Percentiles rank a stretch among this genome's conserved stretches.
Evolutionary conservation across 2,888 invertebrate genomes (phyloP).

Genomic region (Euzophera pinguis): DNA sequence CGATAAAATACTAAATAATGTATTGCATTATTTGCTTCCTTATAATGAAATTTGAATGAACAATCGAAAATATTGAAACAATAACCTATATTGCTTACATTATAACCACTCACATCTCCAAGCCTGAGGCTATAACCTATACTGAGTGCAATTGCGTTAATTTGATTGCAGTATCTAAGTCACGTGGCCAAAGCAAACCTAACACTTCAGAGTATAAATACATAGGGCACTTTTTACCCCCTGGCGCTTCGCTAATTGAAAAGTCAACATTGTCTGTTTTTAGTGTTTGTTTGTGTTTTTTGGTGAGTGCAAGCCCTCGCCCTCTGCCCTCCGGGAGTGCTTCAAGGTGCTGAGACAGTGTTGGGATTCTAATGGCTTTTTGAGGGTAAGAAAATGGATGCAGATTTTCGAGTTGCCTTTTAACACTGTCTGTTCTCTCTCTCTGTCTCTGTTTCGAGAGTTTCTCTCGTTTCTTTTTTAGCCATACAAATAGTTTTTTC

Average conservation of each 20-base stretch:
- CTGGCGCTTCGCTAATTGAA: conserved; percentile 42
- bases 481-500: no score
- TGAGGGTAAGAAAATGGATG: background rate
- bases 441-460: no score
- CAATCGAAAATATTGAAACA: no score
- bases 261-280: conserved; percentile 50
- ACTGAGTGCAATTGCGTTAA: background rate
- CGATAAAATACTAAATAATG: no score
- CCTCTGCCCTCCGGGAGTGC: conserved; percentile 4
- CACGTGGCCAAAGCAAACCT: conserved; percentile 8
- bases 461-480: no score
- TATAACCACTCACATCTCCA: no score
- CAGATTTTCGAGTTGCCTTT: background rate
- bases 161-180: background rate
- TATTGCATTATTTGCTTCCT: no score
- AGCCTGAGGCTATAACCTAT: no score
- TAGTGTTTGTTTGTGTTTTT: conserved; percentile 50
- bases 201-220: conserved; percentile 4
- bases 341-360: background rate
- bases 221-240: conserved; percentile 12
- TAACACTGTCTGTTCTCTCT: no score
- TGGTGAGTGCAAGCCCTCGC: conserved; percentile 34
- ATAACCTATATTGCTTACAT: no score
- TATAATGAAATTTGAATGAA: no score
- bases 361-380: conserved; percentile 5